Evolutionary conservation across 2,113 vertebrate species (phyloP), one percentile per base, ranked within the genome.

Genomic region (Coptodon bakossiorum): DNA sequence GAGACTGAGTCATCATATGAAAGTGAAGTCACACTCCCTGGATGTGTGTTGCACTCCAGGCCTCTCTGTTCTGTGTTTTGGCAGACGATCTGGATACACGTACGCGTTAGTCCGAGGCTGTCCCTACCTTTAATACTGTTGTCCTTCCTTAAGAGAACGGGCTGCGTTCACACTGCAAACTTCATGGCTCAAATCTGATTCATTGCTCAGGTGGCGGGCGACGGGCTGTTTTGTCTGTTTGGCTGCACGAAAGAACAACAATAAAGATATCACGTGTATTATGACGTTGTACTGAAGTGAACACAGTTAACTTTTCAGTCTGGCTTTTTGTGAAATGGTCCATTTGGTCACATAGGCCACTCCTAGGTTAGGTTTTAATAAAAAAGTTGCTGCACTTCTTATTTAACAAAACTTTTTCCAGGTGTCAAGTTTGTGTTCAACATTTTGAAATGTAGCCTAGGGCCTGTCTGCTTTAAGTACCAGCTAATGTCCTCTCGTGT

Each of bases 401-500:
- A 7, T 53, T 38, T 5, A 78, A 50, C 71, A 61, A 73, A 88
- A 85, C 52, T 17, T 80, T 85, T 76, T 17, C 40, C 29, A 19
- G 57, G 52, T 88, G 10, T 80, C 19, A 83, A 66, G 82, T 36
- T 43, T 9, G 5, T 48, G 29, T 12, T 83, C 87, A 66, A 71
- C 84, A 80, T 29, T 61, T 27, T 88, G 81, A 90, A 57, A 80
- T 22, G 59, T 54, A 87, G 85, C 92, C 88, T 31, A 9, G 31
- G 66, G 92, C 78, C 43, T 11, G 19, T 84, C 52, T 48, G 40
- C 56, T 89, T 85, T 82, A 88, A 89, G 82, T 38, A 83, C 86
- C 73, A 53, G 61, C 80, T 94, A 90, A 92, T 92, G 90, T 84
- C 80, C 73, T 43, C 78, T 45, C 1, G 76, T 84, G 82, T 40